Conservation (phyloP, 1,140 invertebrate species). For the Trichogramma pretiosum region DNA sequence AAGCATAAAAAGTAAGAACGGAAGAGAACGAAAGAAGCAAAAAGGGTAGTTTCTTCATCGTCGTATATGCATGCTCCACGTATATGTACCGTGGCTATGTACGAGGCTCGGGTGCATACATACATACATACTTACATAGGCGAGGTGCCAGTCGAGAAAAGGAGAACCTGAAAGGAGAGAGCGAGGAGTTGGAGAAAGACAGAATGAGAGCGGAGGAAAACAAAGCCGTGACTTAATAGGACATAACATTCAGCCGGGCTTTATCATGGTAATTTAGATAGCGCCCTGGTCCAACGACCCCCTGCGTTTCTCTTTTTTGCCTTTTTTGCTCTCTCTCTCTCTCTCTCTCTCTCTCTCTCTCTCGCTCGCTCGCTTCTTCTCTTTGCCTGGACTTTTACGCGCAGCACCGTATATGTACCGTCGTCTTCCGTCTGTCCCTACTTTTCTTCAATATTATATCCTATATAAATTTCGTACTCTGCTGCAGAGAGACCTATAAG, state of each 20-base stretch:
- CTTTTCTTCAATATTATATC: too few relatives aligned
- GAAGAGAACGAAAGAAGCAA: too few relatives aligned
- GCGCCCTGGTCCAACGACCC: slow-evolving; percentile 39
- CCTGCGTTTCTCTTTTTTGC: slow-evolving; percentile 24
- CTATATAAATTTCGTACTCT: too few relatives aligned
- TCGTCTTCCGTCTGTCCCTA: neutral
- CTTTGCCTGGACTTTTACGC: neutral
- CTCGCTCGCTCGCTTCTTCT: neutral
- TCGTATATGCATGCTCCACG: too few relatives aligned
- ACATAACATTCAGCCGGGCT: slow-evolving; percentile 39
- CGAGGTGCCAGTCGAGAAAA: neutral
- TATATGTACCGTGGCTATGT: too few relatives aligned
- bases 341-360: neutral
- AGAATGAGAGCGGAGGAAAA: slow-evolving; percentile 25
- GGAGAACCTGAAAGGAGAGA: too few relatives aligned
- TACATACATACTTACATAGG: too few relatives aligned
- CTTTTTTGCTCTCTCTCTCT: too few relatives aligned
- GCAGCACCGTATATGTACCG: slow-evolving; percentile 1
- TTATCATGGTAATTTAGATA: slow-evolving; percentile 41
- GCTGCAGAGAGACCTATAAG: too few relatives aligned
- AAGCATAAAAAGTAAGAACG: too few relatives aligned
- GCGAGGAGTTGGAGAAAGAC: neutral
- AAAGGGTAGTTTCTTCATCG: too few relatives aligned
- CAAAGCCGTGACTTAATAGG: slow-evolving; percentile 40
- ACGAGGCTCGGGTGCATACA: too few relatives aligned